Conservation (phyloP, 2,888 invertebrate species). For the Melieria picta region DNA sequence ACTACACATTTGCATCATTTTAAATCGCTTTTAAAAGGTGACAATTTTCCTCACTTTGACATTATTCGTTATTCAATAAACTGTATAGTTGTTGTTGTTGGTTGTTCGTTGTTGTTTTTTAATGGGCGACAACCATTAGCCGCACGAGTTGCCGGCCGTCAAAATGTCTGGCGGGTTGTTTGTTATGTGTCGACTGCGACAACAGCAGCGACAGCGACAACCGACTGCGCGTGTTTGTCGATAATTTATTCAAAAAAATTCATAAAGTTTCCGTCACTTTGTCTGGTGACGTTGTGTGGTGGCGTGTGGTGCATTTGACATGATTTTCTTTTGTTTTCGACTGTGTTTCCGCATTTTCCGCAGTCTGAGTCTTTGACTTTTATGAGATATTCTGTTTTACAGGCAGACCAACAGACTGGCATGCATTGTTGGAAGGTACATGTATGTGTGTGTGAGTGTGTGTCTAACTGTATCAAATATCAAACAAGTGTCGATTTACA, state of each 20-base stretch:
- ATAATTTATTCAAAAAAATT: background rate
- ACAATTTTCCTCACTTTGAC: slow-evolving; percentile 3
- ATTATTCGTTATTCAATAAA: background rate
- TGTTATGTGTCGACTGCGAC: background rate
- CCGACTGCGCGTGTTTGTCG: background rate
- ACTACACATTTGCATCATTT: slow-evolving; percentile 39
- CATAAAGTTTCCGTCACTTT: slow-evolving; percentile 1
- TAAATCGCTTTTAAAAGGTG: slow-evolving; percentile 16
- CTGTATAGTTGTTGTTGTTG: background rate
- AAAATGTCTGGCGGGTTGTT: slow-evolving; percentile 14
- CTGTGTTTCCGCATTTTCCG: too few species aligned
- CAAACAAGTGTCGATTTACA: too few species aligned
- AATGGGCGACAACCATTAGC: background rate
- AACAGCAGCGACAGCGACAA: too few species aligned
- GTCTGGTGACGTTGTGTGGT: background rate
- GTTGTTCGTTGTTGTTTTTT: background rate
- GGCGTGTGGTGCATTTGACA: background rate
- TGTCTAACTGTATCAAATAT: too few species aligned
- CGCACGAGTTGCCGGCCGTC: slow-evolving; percentile 11
- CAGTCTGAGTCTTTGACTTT: too few species aligned
- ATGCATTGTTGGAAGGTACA: too few species aligned
- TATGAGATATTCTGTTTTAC: too few species aligned
- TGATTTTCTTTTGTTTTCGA: background rate
- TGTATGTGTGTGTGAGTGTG: too few species aligned
- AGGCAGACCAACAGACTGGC: too few species aligned